Evolutionary conservation across 2,888 invertebrate species (phyloP).

Genomic region (Dyspetes luteomarginatus): DNA sequence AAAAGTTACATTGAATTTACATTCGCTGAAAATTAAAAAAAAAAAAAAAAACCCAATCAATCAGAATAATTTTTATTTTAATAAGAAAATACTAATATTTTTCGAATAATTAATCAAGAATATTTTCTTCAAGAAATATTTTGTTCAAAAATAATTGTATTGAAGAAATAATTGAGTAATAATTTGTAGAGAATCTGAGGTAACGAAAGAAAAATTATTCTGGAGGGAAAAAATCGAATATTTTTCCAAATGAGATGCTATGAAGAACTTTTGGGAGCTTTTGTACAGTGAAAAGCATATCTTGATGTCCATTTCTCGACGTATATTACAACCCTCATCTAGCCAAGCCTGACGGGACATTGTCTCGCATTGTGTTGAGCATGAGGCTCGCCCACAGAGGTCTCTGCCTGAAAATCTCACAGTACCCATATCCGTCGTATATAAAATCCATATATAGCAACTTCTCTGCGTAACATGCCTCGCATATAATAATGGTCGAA

Average conservation of each 20-base stretch:
- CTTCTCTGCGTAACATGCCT: conserved; percentile 31
- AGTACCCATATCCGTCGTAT: conserved; percentile 15
- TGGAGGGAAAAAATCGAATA: background rate
- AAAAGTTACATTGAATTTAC: no score
- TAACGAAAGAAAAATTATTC: no score
- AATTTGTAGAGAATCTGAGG: no score
- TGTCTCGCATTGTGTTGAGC: conserved; percentile 37
- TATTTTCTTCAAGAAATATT: background rate
- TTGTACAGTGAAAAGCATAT: background rate
- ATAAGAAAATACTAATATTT: background rate
- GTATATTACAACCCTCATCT: conserved; percentile 52
- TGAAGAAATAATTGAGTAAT: background rate
- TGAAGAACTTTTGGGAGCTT: background rate
- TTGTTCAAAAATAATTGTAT: background rate
- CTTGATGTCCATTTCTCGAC: conserved; percentile 27
- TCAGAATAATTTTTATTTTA: background rate
- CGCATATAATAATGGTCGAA: conserved; percentile 46
- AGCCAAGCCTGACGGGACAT: conserved; percentile 3
- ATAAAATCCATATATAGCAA: conserved; percentile 10
- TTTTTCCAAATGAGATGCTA: background rate
- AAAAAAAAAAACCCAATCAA: background rate
- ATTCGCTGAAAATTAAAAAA: no score
- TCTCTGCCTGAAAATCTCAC: conserved; percentile 11
- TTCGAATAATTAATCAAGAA: background rate
- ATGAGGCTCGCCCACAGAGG: conserved; percentile 9